Conservation (phyloP, 2,797 vertebrate genomes). For the Numenius phaeopus region DNA sequence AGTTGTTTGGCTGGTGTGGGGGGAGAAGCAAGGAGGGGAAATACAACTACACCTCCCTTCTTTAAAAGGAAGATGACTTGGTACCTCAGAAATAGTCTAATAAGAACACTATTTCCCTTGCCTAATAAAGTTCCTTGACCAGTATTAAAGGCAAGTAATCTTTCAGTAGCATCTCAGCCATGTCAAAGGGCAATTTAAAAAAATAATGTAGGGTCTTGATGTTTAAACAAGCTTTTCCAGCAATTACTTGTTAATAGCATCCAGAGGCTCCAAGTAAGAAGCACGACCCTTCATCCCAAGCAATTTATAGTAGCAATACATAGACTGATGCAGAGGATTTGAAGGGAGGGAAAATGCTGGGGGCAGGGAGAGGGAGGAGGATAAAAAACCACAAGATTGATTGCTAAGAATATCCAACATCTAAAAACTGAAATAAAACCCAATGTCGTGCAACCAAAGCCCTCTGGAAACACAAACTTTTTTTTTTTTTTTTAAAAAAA, state of each 20-base stretch:
- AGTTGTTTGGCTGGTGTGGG: neutral
- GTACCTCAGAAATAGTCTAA: neutral
- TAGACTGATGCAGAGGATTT: neutral
- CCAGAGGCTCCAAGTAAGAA: constrained; percentile 21
- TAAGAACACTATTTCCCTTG: neutral
- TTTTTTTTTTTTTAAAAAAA: no score
- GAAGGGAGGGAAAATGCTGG: constrained; percentile 14
- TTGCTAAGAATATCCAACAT: neutral
- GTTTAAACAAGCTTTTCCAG: constrained; percentile 48
- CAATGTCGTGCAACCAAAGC: neutral
- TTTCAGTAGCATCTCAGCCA: constrained; percentile 31
- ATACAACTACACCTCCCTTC: neutral
- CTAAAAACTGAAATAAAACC: constrained; percentile 9
- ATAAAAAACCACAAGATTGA: neutral
- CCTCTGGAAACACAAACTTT: neutral
- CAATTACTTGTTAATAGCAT: constrained; percentile 45
- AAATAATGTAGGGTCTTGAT: neutral
- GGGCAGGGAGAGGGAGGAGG: neutral
- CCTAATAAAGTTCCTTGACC: neutral
- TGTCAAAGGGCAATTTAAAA: constrained; percentile 28
- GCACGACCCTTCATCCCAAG: neutral
- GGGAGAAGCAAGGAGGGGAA: neutral
- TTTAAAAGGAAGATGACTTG: neutral
- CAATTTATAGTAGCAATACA: neutral
- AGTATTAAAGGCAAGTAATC: constrained; percentile 5